Conservation (phyloP, 2,113 vertebrate genomes). For the Carollia perspicillata region DNA sequence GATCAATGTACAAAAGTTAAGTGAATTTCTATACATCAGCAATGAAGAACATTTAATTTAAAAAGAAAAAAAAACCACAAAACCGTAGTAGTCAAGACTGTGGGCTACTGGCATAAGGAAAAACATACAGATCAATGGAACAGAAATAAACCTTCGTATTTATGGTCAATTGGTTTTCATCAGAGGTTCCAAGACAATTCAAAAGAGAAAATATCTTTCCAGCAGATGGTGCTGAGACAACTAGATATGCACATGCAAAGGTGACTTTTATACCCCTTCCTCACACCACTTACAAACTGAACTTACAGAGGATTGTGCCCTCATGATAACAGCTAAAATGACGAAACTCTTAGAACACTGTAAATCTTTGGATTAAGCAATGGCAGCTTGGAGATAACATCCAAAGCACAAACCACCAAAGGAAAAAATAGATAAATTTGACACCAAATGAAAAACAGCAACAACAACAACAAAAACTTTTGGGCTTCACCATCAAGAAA, state of each 20-base stretch:
- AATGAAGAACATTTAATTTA: not conserved
- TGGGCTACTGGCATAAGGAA: not conserved
- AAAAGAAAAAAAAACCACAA: not conserved
- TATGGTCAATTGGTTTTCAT: not conserved
- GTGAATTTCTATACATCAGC: not conserved
- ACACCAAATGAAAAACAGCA: not conserved
- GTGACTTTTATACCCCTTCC: not conserved
- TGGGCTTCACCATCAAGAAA: not conserved
- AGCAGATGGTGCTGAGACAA: not conserved
- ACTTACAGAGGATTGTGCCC: not conserved
- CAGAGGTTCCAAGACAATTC: not conserved
- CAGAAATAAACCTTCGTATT: not conserved
- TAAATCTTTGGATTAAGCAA: not conserved
- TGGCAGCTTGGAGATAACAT: not conserved
- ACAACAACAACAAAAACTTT: not conserved
- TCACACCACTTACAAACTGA: not conserved
- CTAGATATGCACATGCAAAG: not conserved
- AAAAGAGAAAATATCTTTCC: not conserved
- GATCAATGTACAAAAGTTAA: not conserved
- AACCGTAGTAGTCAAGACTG: not conserved
- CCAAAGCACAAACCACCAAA: not conserved
- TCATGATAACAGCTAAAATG: not conserved
- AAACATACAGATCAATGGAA: not conserved
- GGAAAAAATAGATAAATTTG: not conserved
- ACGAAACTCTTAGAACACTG: not conserved